A percentile compares a stretch with the other conserved stretches of the same genome.
These are phyloP conservation scores for Caenorhabditis panamensis DNA, from an alignment of 2,888 invertebrate genomes.

Conservation along the genomic window DNA sequence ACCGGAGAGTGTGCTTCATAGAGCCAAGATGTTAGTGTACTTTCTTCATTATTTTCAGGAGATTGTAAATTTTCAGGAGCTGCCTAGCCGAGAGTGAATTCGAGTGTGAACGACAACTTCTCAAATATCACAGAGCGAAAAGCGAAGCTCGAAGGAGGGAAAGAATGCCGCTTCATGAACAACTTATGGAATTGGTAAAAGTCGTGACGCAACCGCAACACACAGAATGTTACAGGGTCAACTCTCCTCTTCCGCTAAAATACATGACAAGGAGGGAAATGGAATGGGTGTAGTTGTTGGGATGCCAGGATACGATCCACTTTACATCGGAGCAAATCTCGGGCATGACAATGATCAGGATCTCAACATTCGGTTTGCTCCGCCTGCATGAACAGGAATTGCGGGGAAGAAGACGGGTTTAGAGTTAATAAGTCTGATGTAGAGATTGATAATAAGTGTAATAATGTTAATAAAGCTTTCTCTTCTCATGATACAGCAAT, in stretches of 20 bases:
- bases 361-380: conserved; percentile 55
- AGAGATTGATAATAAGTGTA: not conserved
- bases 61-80: too few species aligned
- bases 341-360: conserved; percentile 62
- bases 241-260: conserved; percentile 63
- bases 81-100: conserved; percentile 56
- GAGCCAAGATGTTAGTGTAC: conserved; percentile 68
- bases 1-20: conserved; percentile 62
- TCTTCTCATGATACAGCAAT: too few species aligned
- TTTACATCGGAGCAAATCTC: conserved; percentile 65
- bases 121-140: conserved; percentile 66
- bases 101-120: conserved; percentile 62
- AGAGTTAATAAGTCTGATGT: not conserved
- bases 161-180: conserved; percentile 58
- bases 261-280: conserved; percentile 64
- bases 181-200: conserved; percentile 61
- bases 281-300: conserved; percentile 69
- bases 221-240: conserved; percentile 45
- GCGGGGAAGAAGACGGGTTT: conserved; percentile 17
- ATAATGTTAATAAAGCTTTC: conserved; percentile 1
- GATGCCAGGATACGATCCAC: conserved; percentile 67
- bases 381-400: conserved; percentile 32
- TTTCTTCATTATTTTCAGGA: too few species aligned
- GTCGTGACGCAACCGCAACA: not conserved
- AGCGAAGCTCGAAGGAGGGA: conserved; percentile 35